Conservation (phyloP, 2,888 invertebrate genomes). For the Stomorhina lunata region DNA sequence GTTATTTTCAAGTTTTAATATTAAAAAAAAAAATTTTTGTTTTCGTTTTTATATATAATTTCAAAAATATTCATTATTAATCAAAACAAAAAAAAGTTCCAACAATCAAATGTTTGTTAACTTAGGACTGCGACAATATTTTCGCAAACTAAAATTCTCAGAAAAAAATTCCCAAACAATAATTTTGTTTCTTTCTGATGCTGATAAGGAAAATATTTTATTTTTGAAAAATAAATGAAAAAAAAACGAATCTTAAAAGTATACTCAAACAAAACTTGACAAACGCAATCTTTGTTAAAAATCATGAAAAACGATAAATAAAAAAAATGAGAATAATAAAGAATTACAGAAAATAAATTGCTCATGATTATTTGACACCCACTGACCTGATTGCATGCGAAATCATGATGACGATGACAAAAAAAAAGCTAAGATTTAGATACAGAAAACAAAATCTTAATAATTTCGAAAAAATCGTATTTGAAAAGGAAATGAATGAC, state of each 20-base stretch:
- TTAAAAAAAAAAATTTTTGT: no score
- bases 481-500: conserved; percentile 36
- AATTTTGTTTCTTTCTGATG: not conserved
- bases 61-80: no score
- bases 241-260: not conserved
- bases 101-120: not conserved
- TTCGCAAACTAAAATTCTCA: not conserved
- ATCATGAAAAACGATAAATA: conserved; percentile 14
- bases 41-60: no score
- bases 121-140: conserved; percentile 1
- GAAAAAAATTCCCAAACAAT: not conserved
- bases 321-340: not conserved
- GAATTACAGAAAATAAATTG: conserved; percentile 41
- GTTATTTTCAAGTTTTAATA: no score
- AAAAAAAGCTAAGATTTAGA: not conserved
- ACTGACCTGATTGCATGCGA: conserved; percentile 56
- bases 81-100: no score
- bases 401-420: not conserved
- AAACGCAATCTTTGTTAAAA: conserved; percentile 59
- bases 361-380: conserved; percentile 60
- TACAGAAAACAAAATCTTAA: not conserved
- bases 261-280: conserved; percentile 31
- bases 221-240: not conserved
- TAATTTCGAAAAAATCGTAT: not conserved
- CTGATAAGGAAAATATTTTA: conserved; percentile 22